phyloP scores from a whole-genome alignment of 2,888 invertebrate species.

The Ectropis crepuscularia region DNA sequence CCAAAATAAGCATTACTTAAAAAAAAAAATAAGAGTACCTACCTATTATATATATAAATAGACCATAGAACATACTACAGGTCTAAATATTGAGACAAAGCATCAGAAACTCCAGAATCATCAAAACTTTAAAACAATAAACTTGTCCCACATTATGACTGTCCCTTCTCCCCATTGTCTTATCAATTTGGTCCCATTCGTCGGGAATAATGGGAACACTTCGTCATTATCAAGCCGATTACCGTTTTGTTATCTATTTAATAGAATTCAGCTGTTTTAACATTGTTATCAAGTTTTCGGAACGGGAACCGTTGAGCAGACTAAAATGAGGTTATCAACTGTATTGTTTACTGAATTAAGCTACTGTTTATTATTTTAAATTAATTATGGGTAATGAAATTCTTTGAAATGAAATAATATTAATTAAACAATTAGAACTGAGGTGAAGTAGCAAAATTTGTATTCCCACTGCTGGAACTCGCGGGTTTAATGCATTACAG shows the following conservation, averaged over 20 bases:
- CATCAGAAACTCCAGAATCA: not conserved
- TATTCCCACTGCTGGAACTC: too few species aligned
- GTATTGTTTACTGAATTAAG: slow-evolving; percentile 17
- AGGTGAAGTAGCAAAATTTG: too few species aligned
- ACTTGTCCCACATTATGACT: not conserved
- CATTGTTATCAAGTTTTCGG: slow-evolving; percentile 43
- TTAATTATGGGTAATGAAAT: not conserved
- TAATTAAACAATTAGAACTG: too few species aligned
- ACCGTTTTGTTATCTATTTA: slow-evolving; percentile 44
- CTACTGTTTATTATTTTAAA: slow-evolving; percentile 12
- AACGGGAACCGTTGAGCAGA: slow-evolving; percentile 37
- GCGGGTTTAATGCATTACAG: too few species aligned
- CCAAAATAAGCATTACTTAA: too few species aligned
- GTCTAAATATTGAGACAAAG: not conserved
- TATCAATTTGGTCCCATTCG: slow-evolving; percentile 24
- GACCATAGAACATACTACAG: too few species aligned
- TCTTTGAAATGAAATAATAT: too few species aligned
- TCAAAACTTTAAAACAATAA: slow-evolving; percentile 16
- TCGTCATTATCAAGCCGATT: slow-evolving; percentile 43
- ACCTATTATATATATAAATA: too few species aligned
- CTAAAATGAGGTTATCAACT: slow-evolving; percentile 34
- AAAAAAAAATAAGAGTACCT: too few species aligned
- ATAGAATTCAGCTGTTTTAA: slow-evolving; percentile 45
- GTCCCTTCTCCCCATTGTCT: slow-evolving; percentile 15
- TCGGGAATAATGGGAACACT: slow-evolving; percentile 25